Evolutionary conservation across 2,797 vertebrate genomes (phyloP).

Genomic region (Gadopsis bispinosus): DNA sequence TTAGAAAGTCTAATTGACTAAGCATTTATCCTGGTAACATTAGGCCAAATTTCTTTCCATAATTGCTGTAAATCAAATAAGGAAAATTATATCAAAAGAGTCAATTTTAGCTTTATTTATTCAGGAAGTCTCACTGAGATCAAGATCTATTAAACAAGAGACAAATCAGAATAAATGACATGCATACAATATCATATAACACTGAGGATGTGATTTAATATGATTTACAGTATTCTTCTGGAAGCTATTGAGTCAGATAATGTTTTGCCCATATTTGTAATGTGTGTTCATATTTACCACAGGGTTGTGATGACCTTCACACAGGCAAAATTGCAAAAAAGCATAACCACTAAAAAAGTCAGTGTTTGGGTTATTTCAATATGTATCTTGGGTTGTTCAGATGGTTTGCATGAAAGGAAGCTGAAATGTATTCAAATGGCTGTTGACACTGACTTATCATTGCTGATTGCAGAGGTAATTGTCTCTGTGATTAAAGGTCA

Average conservation of each 20-base stretch:
- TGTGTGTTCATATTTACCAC: background rate
- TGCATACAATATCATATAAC: background rate
- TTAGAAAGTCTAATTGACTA: background rate
- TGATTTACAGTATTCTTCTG: background rate
- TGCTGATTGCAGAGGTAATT: conserved; percentile 50
- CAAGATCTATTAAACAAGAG: conserved; percentile 7
- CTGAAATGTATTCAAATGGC: conserved; percentile 10
- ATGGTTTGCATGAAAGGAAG: background rate
- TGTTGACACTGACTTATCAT: conserved; percentile 36
- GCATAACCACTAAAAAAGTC: background rate
- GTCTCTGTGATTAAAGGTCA: conserved; percentile 65
- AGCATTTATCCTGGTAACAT: conserved; percentile 13
- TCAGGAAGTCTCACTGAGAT: conserved; percentile 5
- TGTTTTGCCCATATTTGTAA: background rate
- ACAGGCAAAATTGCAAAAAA: background rate
- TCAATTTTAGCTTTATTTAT: background rate
- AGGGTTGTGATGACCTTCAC: background rate
- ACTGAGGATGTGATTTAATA: conserved; percentile 6
- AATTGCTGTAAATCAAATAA: background rate
- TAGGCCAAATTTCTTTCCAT: background rate
- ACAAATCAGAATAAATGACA: conserved; percentile 12
- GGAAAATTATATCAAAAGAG: background rate
- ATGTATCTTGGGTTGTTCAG: background rate
- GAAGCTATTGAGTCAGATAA: conserved; percentile 4
- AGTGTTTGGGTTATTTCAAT: background rate